Evolutionary conservation across 1,140 invertebrate genomes (phyloP).

Genomic region (Plutomurus gul): DNA sequence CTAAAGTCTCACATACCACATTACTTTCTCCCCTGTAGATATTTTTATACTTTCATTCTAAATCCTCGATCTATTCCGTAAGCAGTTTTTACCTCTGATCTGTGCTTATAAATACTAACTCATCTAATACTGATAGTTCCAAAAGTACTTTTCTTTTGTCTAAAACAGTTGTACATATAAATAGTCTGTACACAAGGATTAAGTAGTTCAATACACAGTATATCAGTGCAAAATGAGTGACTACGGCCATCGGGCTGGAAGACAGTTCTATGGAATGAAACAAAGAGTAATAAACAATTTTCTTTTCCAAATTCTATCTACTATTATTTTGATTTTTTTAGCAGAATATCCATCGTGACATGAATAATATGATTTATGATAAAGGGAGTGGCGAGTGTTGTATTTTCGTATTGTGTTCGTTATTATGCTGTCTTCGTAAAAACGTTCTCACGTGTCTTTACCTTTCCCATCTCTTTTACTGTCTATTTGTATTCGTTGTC

Average conservation of each 20-base stretch:
- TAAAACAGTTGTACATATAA: neutral
- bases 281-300: conserved; percentile 37
- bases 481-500: neutral
- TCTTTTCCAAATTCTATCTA: neutral
- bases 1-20: neutral
- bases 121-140: too few relatives aligned
- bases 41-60: too few relatives aligned
- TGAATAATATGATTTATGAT: too few relatives aligned
- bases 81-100: too few relatives aligned
- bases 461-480: neutral
- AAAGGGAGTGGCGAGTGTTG: too few relatives aligned
- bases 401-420: neutral
- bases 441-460: neutral
- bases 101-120: too few relatives aligned
- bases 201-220: neutral
- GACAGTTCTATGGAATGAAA: conserved; percentile 47
- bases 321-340: neutral
- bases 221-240: conserved; percentile 24
- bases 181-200: neutral
- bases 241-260: conserved; percentile 14
- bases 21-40: too few relatives aligned
- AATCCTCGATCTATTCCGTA: too few relatives aligned
- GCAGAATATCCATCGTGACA: neutral
- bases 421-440: neutral
- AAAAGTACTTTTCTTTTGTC: too few relatives aligned